Conservation (phyloP, 2,888 invertebrate species). For the Oscheius myriophilus region DNA sequence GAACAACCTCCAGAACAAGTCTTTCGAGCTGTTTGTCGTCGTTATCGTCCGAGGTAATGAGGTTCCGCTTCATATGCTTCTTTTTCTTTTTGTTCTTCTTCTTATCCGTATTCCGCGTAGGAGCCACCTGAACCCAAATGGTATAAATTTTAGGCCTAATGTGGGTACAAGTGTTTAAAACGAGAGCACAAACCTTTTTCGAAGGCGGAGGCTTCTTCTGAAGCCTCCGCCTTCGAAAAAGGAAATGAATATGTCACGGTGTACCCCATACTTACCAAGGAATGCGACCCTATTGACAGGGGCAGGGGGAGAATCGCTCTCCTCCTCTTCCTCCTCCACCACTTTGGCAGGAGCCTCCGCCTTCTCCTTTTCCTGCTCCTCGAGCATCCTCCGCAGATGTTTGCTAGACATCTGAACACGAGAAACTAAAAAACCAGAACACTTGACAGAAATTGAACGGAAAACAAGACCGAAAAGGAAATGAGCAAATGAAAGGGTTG, state of each 20-base stretch:
- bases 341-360: constrained; percentile 11
- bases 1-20: not conserved
- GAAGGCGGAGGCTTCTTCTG: constrained; percentile 24
- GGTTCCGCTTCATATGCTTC: constrained; percentile 17
- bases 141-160: no score
- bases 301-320: constrained; percentile 3
- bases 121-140: constrained; percentile 11
- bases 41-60: constrained; percentile 8
- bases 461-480: not conserved
- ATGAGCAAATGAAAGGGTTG: not conserved
- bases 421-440: not conserved
- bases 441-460: not conserved
- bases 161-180: no score
- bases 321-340: constrained; percentile 13
- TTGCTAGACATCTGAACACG: constrained; percentile 56
- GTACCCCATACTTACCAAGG: constrained; percentile 26
- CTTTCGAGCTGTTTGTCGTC: constrained; percentile 5
- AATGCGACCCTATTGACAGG: constrained; percentile 34
- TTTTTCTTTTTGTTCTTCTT: constrained; percentile 33
- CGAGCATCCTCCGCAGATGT: constrained; percentile 51
- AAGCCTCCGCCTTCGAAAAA: no score
- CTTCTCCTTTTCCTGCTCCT: constrained; percentile 41
- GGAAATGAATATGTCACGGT: no score
- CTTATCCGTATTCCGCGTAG: constrained; percentile 21
- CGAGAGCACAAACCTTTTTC: no score